phyloP scores from a whole-genome alignment of 1,140 invertebrate species.

The Himalopsyche phryganea region DNA sequence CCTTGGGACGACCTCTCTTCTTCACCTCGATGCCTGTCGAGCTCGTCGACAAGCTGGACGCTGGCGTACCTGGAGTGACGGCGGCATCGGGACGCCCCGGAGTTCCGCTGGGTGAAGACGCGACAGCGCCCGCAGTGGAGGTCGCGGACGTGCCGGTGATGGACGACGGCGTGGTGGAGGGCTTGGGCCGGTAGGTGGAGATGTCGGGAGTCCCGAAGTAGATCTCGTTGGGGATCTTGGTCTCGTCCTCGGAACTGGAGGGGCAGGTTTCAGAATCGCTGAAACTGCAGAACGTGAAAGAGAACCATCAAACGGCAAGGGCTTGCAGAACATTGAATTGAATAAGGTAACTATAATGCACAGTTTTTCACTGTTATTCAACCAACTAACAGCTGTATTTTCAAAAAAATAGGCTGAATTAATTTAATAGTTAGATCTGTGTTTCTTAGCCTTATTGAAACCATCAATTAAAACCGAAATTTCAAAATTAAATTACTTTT shows the following conservation, averaged over 20 bases:
- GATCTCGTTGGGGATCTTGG: slow-evolving; percentile 31
- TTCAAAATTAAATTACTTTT: too few species aligned
- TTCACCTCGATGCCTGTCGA: slow-evolving; percentile 37
- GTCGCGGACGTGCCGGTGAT: neutral
- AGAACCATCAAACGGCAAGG: neutral
- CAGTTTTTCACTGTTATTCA: neutral
- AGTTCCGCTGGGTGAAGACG: slow-evolving; percentile 9
- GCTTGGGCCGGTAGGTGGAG: slow-evolving; percentile 24
- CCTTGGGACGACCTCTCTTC: slow-evolving; percentile 48
- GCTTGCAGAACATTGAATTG: too few species aligned
- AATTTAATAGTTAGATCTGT: too few species aligned
- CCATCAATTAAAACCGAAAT: too few species aligned
- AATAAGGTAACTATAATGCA: neutral
- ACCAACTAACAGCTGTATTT: too few species aligned
- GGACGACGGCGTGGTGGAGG: neutral
- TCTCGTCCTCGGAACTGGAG: slow-evolving; percentile 29
- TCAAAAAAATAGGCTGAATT: too few species aligned
- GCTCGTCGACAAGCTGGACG: slow-evolving; percentile 38
- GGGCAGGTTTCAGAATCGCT: slow-evolving; percentile 25
- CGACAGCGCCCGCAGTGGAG: slow-evolving; percentile 15
- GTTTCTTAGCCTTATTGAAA: too few species aligned
- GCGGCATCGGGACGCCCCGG: slow-evolving; percentile 33
- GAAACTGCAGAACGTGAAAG: slow-evolving; percentile 18
- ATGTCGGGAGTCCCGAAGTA: slow-evolving; percentile 31
- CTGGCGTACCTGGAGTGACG: slow-evolving; percentile 37